phyloP scores from a whole-genome alignment of 1,140 invertebrate species.

The Proctacanthus coquilletti region DNA sequence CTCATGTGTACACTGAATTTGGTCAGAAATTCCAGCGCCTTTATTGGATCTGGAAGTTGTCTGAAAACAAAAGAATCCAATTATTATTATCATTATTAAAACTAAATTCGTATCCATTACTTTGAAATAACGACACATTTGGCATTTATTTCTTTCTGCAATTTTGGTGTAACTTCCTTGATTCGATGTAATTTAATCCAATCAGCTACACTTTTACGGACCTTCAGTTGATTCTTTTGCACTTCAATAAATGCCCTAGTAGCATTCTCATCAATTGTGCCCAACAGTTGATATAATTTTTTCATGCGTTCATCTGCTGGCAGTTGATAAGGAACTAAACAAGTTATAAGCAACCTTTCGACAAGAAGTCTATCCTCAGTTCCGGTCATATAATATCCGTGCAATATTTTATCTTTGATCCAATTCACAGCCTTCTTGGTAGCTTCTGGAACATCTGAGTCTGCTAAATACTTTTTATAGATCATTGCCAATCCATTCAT shows the following conservation, averaged over 20 bases:
- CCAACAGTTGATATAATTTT: conserved; percentile 80
- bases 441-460: conserved; percentile 64
- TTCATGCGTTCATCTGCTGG: conserved; percentile 81
- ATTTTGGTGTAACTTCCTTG: conserved; percentile 41
- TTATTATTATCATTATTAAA: too few relatives aligned
- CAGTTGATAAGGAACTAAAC: conserved; percentile 84
- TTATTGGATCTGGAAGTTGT: conserved; percentile 76
- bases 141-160: conserved; percentile 50
- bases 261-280: conserved; percentile 87
- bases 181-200: conserved; percentile 64
- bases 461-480: conserved; percentile 80
- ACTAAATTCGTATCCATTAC: conserved; percentile 8
- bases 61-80: conserved; percentile 9
- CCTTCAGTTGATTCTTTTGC: conserved; percentile 80
- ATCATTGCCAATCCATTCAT: conserved; percentile 80
- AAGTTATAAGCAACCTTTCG: conserved; percentile 88
- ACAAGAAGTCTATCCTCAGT: conserved; percentile 70
- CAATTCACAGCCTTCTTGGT: conserved; percentile 83
- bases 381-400: conserved; percentile 46
- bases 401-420: conserved; percentile 96
- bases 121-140: conserved; percentile 29
- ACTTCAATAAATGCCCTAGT: conserved; percentile 91
- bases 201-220: conserved; percentile 67
- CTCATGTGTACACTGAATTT: conserved; percentile 75
- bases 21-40: conserved; percentile 79